Base-by-base conservation (phyloP, 1,140 invertebrate genomes). In the Brachionus rotundiformis region DNA sequence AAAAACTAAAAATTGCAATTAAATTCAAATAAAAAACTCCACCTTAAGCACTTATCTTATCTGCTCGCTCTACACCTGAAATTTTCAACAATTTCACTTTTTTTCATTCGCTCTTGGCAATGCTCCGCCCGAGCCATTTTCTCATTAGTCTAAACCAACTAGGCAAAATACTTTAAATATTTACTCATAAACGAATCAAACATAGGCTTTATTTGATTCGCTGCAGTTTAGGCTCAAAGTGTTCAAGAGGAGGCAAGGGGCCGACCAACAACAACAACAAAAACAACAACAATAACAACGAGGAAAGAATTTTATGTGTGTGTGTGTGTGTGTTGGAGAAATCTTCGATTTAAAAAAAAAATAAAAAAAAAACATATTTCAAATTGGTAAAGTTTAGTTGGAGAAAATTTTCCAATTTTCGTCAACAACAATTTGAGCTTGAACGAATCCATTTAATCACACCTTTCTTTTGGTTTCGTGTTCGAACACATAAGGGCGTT, bases 381-480 rank as follows among this genome's bases (percentile, higher is more conserved):
- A 63, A 63, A 63, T 29, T 29, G 5, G 1, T 19, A 49, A 23
- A 49, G 47, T 63, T 63, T 63, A 29, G 29, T 63, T 10, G 59
- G 29, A n/a, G n/a, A n/a, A n/a, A n/a, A n/a, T n/a, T n/a, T n/a
- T n/a, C n/a, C n/a, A n/a, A n/a, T n/a, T 49, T 49, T 49, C 47
- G 47, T 23, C 47, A 54, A 54, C 47, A 54, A 54, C 47, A 54
- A 54, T 54, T 54, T 25, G 47, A 39, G 36, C 36, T 39, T 39
- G 36, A 39, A 11, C 47, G 23, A 63, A 63, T 29, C 25, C 25
- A 8, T 29, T 29, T 29, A 63, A 63, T 63, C 61, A 63, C 61
- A 63, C 61, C 61, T 63, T 63, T 63, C 63, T 68, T 68, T 68
- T 68, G 0, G 16, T 68, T 68, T 68, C 31, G 63, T 68, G 63